These are phyloP conservation scores for Latheticus oryzae DNA, from an alignment of 2,888 invertebrate genomes.

Conservation along the genomic window DNA sequence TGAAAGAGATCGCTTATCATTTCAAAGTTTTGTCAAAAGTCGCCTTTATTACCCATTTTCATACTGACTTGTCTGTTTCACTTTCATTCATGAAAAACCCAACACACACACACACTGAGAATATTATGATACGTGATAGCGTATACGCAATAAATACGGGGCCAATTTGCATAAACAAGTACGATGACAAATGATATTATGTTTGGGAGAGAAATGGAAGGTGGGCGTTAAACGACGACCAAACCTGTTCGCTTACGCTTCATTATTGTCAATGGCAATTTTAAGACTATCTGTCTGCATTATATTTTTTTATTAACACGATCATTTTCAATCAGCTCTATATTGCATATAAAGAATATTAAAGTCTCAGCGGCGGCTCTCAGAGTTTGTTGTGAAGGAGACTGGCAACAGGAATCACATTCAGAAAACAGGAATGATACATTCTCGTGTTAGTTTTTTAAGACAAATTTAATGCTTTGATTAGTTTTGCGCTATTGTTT, in stretches of 20 bases:
- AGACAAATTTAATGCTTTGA: too few species aligned
- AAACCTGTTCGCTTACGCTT: constrained; percentile 37
- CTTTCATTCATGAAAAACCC: constrained; percentile 54
- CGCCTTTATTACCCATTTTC: constrained; percentile 5
- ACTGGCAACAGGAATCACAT: too few species aligned
- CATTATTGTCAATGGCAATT: constrained; percentile 41
- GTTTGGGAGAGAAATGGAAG: constrained; percentile 42
- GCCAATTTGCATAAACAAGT: constrained; percentile 53
- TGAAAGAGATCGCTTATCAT: constrained; percentile 50
- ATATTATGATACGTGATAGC: constrained; percentile 47
- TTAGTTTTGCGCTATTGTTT: too few species aligned
- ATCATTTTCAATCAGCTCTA: too few species aligned
- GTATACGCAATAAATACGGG: constrained; percentile 47
- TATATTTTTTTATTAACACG: too few species aligned
- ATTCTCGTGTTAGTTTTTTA: too few species aligned
- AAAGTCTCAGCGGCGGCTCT: too few species aligned
- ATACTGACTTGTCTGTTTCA: constrained; percentile 10
- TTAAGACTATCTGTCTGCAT: too few species aligned
- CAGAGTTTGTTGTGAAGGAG: too few species aligned
- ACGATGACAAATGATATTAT: constrained; percentile 52
- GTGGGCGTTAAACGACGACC: constrained; percentile 35
- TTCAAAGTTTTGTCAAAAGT: constrained; percentile 23
- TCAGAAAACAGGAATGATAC: too few species aligned
- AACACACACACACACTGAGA: constrained; percentile 25
- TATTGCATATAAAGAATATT: too few species aligned